Evolutionary conservation across 1,140 invertebrate genomes (phyloP).

Genomic region (Telenomus remus): DNA sequence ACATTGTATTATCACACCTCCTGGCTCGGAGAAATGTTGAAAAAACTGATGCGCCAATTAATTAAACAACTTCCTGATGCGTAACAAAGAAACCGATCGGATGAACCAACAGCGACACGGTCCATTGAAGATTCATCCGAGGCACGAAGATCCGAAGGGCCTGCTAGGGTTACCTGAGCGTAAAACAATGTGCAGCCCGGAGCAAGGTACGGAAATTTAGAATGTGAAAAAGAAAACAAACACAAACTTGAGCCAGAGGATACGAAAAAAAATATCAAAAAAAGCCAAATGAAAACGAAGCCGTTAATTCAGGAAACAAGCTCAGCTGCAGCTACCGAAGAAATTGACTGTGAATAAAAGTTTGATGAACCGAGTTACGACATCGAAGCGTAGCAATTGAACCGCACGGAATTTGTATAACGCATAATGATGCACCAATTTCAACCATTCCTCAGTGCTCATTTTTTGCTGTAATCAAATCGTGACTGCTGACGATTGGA

Average conservation of each 20-base stretch:
- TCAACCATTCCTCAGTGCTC: not conserved
- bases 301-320: conserved; percentile 44
- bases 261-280: too few relatives aligned
- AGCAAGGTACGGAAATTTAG: conserved; percentile 44
- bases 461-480: not conserved
- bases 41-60: conserved; percentile 14
- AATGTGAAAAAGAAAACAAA: conserved; percentile 22
- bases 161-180: conserved; percentile 58
- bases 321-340: conserved; percentile 4
- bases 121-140: conserved; percentile 55
- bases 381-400: conserved; percentile 3
- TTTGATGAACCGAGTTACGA: conserved; percentile 45
- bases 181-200: conserved; percentile 60
- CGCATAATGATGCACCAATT: not conserved
- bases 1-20: too few relatives aligned
- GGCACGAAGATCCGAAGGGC: conserved; percentile 57
- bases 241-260: conserved; percentile 23
- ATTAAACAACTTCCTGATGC: conserved; percentile 23
- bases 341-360: conserved; percentile 39
- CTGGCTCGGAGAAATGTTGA: too few relatives aligned
- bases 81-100: conserved; percentile 39
- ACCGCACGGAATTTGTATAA: not conserved
- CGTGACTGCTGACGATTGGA: too few relatives aligned
- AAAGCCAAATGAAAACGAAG: conserved; percentile 2
- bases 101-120: conserved; percentile 51